A percentile compares a stretch with the other conserved stretches of the same genome.
Conservation (phyloP, 2,113 vertebrate species). For the Sturnira hondurensis region DNA sequence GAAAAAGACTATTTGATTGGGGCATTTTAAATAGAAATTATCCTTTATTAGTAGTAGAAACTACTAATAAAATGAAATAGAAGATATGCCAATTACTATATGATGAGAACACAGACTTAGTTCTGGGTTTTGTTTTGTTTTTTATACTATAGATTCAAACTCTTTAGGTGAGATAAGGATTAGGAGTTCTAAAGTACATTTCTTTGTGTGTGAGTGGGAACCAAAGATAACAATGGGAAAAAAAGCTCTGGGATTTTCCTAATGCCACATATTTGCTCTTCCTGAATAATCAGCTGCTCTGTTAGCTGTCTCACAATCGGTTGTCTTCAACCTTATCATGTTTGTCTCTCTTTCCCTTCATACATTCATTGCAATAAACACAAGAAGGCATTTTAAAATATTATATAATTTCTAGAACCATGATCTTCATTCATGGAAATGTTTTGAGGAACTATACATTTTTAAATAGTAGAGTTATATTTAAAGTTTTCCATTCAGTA, state of each 20-base stretch:
- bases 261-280: background rate
- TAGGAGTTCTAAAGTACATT: background rate
- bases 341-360: background rate
- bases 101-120: background rate
- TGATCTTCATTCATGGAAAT: slow-evolving; percentile 22
- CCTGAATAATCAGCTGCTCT: background rate
- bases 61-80: background rate
- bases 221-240: background rate
- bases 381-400: background rate
- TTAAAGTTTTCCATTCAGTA: background rate
- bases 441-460: background rate
- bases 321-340: background rate
- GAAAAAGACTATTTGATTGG: background rate
- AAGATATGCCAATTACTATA: background rate
- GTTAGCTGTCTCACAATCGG: background rate
- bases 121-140: background rate
- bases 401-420: background rate
- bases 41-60: background rate
- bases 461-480: slow-evolving; percentile 6
- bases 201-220: background rate
- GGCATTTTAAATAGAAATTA: background rate
- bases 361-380: background rate
- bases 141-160: background rate
- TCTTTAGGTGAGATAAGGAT: background rate
- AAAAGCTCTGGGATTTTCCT: background rate